Evolutionary conservation across 2,888 invertebrate genomes (phyloP).

Genomic region (Macrophya annulata): DNA sequence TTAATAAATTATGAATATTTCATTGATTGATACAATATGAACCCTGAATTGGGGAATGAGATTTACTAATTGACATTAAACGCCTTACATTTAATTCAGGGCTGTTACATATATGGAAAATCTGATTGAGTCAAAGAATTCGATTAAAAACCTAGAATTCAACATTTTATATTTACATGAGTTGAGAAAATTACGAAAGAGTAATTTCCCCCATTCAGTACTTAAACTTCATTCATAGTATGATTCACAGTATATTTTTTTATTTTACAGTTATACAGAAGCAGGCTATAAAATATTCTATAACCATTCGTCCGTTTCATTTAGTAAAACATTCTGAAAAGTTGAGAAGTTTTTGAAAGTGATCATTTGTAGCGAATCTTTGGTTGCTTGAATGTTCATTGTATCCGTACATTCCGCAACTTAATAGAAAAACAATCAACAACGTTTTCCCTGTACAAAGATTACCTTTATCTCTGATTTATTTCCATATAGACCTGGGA

Average conservation of each 20-base stretch:
- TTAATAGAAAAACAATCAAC: neutral
- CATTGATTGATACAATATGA: neutral
- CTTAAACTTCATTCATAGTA: neutral
- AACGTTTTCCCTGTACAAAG: neutral
- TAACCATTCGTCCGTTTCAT: neutral
- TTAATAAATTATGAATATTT: constrained; percentile 4
- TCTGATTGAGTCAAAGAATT: no score
- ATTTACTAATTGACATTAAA: no score
- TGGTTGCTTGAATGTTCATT: neutral
- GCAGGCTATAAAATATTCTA: neutral
- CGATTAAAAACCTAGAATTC: neutral
- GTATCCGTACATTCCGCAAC: neutral
- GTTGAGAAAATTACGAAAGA: neutral
- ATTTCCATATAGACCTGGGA: constrained; percentile 87
- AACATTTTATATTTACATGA: neutral
- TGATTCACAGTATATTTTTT: neutral
- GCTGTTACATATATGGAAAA: no score
- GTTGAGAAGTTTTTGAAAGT: no score
- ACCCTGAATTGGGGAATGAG: no score
- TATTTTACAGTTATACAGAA: neutral
- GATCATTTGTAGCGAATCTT: neutral
- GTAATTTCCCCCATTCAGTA: neutral
- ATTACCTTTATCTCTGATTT: constrained; percentile 34
- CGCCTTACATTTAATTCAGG: no score
- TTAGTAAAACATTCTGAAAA: neutral